These are phyloP conservation scores for Colaptes auratus DNA, from an alignment of 2,113 vertebrate species.

Conservation along the genomic window DNA sequence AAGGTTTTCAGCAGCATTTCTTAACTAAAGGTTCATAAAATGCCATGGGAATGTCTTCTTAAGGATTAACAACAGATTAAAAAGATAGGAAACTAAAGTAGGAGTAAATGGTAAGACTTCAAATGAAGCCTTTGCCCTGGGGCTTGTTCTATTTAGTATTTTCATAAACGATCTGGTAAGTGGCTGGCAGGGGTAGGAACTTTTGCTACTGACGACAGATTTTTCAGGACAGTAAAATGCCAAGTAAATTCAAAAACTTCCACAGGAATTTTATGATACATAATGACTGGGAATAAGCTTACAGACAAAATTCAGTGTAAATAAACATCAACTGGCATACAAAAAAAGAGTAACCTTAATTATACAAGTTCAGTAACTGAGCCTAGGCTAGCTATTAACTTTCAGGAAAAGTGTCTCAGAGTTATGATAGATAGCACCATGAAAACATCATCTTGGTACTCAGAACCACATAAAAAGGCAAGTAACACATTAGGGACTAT, in stretches of 20 bases:
- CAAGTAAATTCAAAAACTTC: neutral
- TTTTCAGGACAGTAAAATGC: constrained; percentile 10
- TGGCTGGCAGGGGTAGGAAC: neutral
- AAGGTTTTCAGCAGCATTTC: neutral
- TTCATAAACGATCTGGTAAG: neutral
- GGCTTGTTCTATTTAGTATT: neutral
- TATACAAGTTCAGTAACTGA: neutral
- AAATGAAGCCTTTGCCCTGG: neutral
- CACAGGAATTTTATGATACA: neutral
- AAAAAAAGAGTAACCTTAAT: neutral
- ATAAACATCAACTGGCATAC: constrained; percentile 13
- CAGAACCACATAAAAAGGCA: constrained; percentile 21
- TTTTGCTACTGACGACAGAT: constrained; percentile 1
- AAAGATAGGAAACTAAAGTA: neutral
- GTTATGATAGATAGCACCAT: neutral
- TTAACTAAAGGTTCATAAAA: neutral
- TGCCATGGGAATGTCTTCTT: neutral
- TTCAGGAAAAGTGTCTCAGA: neutral
- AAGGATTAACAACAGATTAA: neutral
- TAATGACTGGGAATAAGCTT: constrained; percentile 7
- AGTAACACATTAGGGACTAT: constrained; percentile 20
- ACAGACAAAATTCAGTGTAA: constrained; percentile 3
- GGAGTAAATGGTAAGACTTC: neutral
- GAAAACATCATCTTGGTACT: neutral
- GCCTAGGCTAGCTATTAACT: neutral